Conservation (phyloP, 2,888 invertebrate genomes). For the Poecilobothrus nobilitatus region DNA sequence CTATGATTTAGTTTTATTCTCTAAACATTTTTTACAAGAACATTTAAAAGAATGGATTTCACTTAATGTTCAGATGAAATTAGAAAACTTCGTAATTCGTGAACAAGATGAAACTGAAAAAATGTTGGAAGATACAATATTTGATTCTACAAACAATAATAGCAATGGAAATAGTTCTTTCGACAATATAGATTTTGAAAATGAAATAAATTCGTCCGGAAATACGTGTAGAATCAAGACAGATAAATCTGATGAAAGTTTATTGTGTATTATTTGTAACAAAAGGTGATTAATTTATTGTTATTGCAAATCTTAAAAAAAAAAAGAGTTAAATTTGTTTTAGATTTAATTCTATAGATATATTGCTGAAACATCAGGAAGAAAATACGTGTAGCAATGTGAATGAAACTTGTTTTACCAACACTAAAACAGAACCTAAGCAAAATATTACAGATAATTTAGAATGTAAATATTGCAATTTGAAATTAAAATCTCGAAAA, state of each 20-base stretch:
- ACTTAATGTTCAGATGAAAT: not conserved
- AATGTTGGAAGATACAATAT: not conserved
- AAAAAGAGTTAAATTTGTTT: no score
- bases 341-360: no score
- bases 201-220: no score
- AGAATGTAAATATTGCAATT: not conserved
- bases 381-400: not conserved
- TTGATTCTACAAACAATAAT: no score
- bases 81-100: not conserved
- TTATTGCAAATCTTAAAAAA: no score
- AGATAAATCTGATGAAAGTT: no score
- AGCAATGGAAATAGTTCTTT: no score
- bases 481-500: not conserved
- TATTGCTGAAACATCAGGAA: no score
- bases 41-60: not conserved
- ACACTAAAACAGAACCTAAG: not conserved
- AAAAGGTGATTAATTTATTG: no score
- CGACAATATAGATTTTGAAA: no score
- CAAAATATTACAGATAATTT: not conserved
- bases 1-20: not conserved
- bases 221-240: no score
- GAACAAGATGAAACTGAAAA: not conserved
- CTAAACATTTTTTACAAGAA: not conserved
- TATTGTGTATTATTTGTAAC: no score
- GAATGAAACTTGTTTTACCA: not conserved